phyloP scores from a whole-genome alignment of 2,797 vertebrate genomes.

The Varecia variegata region DNA sequence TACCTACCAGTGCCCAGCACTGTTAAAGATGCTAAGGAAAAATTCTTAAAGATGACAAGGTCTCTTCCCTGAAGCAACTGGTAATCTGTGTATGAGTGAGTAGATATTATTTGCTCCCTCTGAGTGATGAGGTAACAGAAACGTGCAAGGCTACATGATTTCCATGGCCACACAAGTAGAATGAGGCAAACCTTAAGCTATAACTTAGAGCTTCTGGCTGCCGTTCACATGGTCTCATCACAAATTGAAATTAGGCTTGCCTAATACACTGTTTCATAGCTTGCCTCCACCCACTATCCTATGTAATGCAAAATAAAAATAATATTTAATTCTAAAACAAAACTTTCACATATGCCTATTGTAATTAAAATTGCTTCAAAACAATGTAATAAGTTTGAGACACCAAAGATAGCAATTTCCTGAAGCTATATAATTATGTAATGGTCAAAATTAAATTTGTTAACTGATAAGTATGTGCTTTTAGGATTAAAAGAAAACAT shows the following conservation, averaged over 20 bases:
- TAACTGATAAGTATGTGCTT: background rate
- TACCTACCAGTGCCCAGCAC: background rate
- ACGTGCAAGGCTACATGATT: background rate
- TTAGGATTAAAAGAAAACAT: background rate
- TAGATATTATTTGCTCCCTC: background rate
- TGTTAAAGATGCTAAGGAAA: background rate
- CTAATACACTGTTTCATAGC: background rate
- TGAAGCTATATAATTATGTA: background rate
- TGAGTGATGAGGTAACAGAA: background rate
- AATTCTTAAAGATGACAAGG: background rate
- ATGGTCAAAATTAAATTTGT: background rate
- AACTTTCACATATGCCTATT: background rate
- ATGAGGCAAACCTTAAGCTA: background rate
- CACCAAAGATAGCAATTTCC: background rate
- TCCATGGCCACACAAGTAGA: background rate
- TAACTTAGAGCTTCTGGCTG: background rate
- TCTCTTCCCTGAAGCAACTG: background rate
- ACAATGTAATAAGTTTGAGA: background rate
- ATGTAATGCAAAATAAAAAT: background rate
- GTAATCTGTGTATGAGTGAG: background rate
- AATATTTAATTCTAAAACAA: background rate
- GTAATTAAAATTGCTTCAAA: background rate
- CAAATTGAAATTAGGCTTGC: background rate
- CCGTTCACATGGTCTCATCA: background rate
- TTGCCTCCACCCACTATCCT: background rate